Percentiles rank a stretch among this genome's conserved stretches.
phyloP scores from a whole-genome alignment of 2,113 vertebrate species.

The Oreochromis aureus region DNA sequence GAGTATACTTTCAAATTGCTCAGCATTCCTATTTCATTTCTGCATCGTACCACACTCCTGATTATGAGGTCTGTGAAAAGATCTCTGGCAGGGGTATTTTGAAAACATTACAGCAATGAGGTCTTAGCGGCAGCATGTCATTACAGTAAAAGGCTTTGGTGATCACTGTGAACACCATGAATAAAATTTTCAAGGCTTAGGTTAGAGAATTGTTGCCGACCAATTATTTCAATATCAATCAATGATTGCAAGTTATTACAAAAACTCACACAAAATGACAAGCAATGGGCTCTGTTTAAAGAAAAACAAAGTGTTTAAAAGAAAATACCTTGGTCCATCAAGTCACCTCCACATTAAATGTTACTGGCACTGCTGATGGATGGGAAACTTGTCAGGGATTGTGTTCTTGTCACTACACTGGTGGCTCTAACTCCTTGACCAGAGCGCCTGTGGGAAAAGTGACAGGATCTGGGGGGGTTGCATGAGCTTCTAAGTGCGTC shows the following conservation, averaged over 20 bases:
- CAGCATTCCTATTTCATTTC: not conserved
- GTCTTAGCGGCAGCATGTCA: not conserved
- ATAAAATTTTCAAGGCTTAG: not conserved
- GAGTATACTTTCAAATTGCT: not conserved
- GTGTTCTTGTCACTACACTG: not conserved
- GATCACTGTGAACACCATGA: not conserved
- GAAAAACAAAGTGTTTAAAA: not conserved
- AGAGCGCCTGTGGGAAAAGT: slow-evolving; percentile 1
- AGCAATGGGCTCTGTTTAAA: not conserved
- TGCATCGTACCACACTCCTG: not conserved
- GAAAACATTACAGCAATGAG: not conserved
- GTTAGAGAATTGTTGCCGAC: not conserved
- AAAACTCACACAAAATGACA: not conserved
- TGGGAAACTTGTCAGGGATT: not conserved
- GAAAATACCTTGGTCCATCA: not conserved
- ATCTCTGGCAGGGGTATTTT: not conserved
- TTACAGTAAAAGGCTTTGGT: not conserved
- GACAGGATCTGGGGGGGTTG: slow-evolving; percentile 1
- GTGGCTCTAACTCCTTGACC: not conserved
- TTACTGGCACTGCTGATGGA: not conserved
- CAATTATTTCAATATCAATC: not conserved
- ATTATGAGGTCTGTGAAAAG: not conserved
- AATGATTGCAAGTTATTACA: not conserved
- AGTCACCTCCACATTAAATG: not conserved
- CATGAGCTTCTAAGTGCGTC: not conserved